These are phyloP conservation scores for Jaculus jaculus DNA, from an alignment of 2,113 vertebrate genomes.

Conservation along the genomic window DNA sequence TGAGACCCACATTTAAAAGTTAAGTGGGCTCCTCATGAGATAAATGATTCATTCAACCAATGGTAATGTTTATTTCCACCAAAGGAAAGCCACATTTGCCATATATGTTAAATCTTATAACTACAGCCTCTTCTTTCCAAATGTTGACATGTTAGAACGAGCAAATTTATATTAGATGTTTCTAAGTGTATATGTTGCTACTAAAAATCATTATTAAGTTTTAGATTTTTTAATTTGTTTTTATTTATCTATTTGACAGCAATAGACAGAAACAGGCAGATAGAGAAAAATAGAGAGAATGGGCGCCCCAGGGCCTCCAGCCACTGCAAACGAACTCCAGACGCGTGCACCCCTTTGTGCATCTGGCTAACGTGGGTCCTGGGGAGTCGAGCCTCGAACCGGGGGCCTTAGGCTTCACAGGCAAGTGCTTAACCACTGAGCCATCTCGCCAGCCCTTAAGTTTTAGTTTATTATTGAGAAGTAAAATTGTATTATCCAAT, in stretches of 20 bases:
- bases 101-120: background rate
- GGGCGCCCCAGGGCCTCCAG: too few species aligned
- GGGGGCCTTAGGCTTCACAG: too few species aligned
- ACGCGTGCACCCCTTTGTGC: too few species aligned
- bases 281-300: too few species aligned
- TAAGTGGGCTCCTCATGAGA: background rate
- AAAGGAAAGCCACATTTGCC: background rate
- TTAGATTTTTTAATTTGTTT: too few species aligned
- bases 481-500: slow-evolving; percentile 3
- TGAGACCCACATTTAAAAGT: background rate
- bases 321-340: too few species aligned
- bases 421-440: too few species aligned
- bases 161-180: background rate
- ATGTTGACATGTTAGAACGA: background rate
- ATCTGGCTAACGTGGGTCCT: too few species aligned
- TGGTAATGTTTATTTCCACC: background rate
- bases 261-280: too few species aligned
- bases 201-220: background rate
- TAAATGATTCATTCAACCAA: background rate
- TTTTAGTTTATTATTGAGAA: background rate
- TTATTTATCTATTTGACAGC: too few species aligned
- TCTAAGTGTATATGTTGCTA: background rate
- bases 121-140: background rate
- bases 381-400: too few species aligned
- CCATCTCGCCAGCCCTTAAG: too few species aligned